Conservation (phyloP, 2,113 vertebrate species). For the Bubo blakistoni region DNA sequence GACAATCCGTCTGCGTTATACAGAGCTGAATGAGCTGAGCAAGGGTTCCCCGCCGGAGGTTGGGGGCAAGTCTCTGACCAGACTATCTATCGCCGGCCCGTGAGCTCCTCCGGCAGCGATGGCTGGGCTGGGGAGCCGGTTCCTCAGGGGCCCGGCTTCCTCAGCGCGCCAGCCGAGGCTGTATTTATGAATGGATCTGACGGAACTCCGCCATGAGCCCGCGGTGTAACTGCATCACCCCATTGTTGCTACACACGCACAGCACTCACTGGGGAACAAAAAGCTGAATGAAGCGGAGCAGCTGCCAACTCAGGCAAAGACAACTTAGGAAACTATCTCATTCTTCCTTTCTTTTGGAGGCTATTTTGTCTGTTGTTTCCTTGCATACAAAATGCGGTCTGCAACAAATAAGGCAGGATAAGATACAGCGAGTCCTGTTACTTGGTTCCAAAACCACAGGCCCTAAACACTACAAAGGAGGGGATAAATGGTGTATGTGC, state of each 20-base stretch:
- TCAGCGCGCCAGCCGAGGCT: neutral
- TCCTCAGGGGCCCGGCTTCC: slow-evolving; percentile 63
- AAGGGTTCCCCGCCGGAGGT: neutral
- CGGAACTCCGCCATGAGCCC: slow-evolving; percentile 71
- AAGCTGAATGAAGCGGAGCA: slow-evolving; percentile 76
- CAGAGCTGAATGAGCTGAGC: neutral
- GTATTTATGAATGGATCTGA: slow-evolving; percentile 66
- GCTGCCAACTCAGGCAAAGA: slow-evolving; percentile 80
- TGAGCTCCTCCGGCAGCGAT: neutral
- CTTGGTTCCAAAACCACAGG: slow-evolving; percentile 62
- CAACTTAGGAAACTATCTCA: slow-evolving; percentile 82
- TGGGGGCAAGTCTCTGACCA: slow-evolving; percentile 24
- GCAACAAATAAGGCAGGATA: slow-evolving; percentile 61
- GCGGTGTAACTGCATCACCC: slow-evolving; percentile 67
- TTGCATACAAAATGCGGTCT: slow-evolving; percentile 77
- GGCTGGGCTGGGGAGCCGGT: slow-evolving; percentile 13
- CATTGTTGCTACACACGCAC: slow-evolving; percentile 79
- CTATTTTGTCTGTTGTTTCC: slow-evolving; percentile 73
- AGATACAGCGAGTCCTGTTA: slow-evolving; percentile 52
- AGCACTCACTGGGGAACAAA: slow-evolving; percentile 77
- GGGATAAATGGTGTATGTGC: slow-evolving; percentile 42
- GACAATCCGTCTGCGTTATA: fast-evolving
- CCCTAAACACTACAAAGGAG: slow-evolving; percentile 22
- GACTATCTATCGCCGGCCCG: neutral
- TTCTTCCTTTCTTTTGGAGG: slow-evolving; percentile 75